Percentiles rank a stretch among this genome's conserved stretches.
Conservation (phyloP, 2,113 vertebrate species). For the Corythornis vintsioides region DNA sequence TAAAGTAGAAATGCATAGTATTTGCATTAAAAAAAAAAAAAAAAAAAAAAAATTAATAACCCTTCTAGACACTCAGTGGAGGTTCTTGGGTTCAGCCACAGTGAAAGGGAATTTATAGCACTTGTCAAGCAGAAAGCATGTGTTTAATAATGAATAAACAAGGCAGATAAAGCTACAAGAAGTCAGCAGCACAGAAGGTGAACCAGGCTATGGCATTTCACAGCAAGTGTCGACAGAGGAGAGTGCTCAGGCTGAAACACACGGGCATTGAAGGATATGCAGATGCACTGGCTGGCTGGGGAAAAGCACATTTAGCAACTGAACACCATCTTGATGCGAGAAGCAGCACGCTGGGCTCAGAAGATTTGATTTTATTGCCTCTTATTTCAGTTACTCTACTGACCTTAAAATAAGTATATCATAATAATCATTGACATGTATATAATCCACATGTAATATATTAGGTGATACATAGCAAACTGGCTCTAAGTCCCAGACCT, state of each 20-base stretch:
- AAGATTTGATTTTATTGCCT: conserved; percentile 22
- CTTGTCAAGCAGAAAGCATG: conserved; percentile 34
- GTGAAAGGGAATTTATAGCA: conserved; percentile 40
- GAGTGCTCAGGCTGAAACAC: conserved; percentile 41
- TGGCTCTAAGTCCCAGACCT: neutral
- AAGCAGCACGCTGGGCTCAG: neutral
- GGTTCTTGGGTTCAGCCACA: conserved; percentile 14
- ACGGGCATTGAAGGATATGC: conserved; percentile 1
- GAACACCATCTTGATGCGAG: neutral
- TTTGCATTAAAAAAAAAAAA: neutral
- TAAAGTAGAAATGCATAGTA: neutral
- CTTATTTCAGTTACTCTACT: neutral
- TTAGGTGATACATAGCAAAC: neutral
- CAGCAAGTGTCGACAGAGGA: neutral
- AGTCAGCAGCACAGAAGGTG: conserved; percentile 34
- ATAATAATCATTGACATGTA: neutral
- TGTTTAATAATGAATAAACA: conserved; percentile 44
- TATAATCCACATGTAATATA: neutral
- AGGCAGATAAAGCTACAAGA: conserved; percentile 47
- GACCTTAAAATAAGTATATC: neutral
- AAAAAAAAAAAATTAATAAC: neutral
- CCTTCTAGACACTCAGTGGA: neutral
- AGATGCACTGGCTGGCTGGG: neutral
- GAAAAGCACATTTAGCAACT: neutral
- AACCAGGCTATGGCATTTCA: conserved; percentile 43